Evolutionary conservation across 2,113 vertebrate genomes (phyloP), one percentile per base, ranked within the genome.

Genomic region (Scomber scombrus): DNA sequence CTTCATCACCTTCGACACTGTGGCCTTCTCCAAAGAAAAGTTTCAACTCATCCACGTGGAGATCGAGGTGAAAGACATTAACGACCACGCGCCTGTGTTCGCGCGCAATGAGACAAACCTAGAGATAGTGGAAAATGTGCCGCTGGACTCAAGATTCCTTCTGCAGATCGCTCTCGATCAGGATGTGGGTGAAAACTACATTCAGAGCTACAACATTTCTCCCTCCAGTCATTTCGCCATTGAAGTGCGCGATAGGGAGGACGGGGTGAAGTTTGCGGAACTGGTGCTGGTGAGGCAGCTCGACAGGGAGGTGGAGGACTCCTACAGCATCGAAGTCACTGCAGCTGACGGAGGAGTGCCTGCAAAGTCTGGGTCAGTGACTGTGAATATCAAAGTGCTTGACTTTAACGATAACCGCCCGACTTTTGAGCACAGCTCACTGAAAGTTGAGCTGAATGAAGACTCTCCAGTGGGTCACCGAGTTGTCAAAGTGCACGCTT

Each of bases 341-440:
- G 95, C 91, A 0, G 58, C 29, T 3, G 95, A 93, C 0, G 72
- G 93, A 10, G 95, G 95, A 18, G 34, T 0, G 1, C 84, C 91
- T 15, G 50, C 87, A 8, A 75, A 64, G 73, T 92, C 89, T 0
- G 94, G 94, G 0, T 91, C 91, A 0, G 89, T 93, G 68, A 84
- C 75, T 0, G 88, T 95, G 3, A 16, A 84, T 4, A 84, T 96
- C 51, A 92, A 83, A 80, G 94, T 96, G 47, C 54, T 95, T 80
- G 95, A 96, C 76, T 94, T 83, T 12, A 96, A 96, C 13, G 95
- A 96, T 80, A 95, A 96, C 91, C 94, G 94, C 51, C 95, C 95
- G 2, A 90, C 85, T 0, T 96, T 95, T 67, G 93, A 95, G 12
- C 94, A 94, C 82, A 87, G 74, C 79, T 84, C 91, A 0, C 69